Conservation (phyloP, 2,888 invertebrate genomes). For the Hipparchia semele region DNA sequence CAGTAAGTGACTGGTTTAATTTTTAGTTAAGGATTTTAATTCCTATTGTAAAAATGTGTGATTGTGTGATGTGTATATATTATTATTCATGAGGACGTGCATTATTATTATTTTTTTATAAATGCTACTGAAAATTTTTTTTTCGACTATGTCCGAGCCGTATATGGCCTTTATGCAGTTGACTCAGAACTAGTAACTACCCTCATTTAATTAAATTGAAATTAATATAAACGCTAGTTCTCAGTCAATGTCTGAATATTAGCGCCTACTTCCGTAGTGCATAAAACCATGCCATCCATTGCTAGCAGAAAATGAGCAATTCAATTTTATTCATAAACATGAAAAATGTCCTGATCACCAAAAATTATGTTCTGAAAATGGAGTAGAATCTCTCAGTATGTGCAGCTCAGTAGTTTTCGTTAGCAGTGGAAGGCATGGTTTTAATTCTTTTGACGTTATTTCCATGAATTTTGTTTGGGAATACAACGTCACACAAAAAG, state of each 20-base stretch:
- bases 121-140: background rate
- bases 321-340: background rate
- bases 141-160: background rate
- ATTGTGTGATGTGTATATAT: constrained; percentile 75
- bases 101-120: constrained; percentile 53
- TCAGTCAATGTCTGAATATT: background rate
- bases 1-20: constrained; percentile 81
- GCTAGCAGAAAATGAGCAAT: background rate
- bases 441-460: background rate
- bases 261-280: background rate
- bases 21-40: constrained; percentile 75
- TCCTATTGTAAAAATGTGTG: constrained; percentile 80
- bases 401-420: background rate
- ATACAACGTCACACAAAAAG: background rate
- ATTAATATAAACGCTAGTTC: background rate
- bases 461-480: background rate
- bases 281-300: background rate
- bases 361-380: no score
- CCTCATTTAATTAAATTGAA: no score
- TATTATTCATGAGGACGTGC: constrained; percentile 61
- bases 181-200: background rate
- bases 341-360: background rate
- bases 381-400: background rate
- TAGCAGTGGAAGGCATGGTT: background rate
- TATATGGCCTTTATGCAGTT: background rate